Evolutionary conservation across 1,140 invertebrate genomes (phyloP), one percentile per base, ranked within the genome.

Genomic region (Aphaenogaster rudis): DNA sequence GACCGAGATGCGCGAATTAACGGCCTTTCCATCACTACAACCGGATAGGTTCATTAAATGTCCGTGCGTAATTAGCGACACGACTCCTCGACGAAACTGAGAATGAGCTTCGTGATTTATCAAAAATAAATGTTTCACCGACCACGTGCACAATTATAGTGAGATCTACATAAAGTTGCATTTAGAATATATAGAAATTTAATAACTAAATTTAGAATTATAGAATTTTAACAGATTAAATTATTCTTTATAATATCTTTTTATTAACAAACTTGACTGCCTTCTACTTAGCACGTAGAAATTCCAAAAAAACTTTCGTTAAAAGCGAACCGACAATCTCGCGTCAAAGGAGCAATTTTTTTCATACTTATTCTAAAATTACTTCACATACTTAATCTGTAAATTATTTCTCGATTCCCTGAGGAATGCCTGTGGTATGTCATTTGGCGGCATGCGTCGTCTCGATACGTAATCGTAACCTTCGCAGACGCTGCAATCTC

Each of bases 381-480:
- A 45, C 42, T 5, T 45, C 8, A 0, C 3, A 42, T n/a, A 66
- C 3, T 66, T 2, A 21, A 28, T 7, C 7, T 17, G 5, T n/a
- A 36, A 7, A n/a, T 52, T 74, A 21, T 13, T n/a, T 74, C 50
- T 50, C 71, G 50, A 6, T n/a, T n/a, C 21, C 11, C 36, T 1
- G 21, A 33, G 80, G 80, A 74, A 57, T 78, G 86, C 36, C 79
- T 85, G 67, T 61, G 81, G 82, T 80, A 45, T 61, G 42, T 59
- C 33, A 59, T 48, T 48, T 17, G 86, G 63, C 67, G 50, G 45
- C 42, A 17, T 69, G 66, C 42, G 7, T 77, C n/a, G 78, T 82
- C 39, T 77, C 77, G 67, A 91, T 88, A 89, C 87, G 79, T 87
- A 89, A 91, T 89, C 88, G 90, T 92, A 91, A 92, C 88, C 88